A percentile compares a stretch with the other conserved stretches of the same genome.
These are phyloP conservation scores for Alauda arvensis DNA, from an alignment of 2,797 vertebrate species.

Conservation along the genomic window DNA sequence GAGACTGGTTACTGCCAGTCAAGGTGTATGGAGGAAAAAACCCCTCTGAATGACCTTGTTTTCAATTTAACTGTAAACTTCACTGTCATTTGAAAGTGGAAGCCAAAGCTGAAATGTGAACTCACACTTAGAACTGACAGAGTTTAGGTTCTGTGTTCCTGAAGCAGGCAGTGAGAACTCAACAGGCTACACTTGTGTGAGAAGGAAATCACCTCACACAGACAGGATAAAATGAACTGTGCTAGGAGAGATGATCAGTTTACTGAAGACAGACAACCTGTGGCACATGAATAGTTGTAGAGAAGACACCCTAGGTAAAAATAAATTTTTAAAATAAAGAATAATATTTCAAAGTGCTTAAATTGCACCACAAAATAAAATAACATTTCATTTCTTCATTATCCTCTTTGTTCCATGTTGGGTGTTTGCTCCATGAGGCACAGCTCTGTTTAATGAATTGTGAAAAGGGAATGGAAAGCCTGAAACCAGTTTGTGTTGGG, in stretches of 20 bases:
- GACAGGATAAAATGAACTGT: background rate
- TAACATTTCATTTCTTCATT: background rate
- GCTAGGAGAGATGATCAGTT: background rate
- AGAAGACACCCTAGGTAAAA: background rate
- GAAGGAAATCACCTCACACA: background rate
- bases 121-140: background rate
- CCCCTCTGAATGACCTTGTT: background rate
- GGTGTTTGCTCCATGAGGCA: background rate
- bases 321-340: background rate
- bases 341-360: background rate
- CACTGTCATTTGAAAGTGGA: background rate
- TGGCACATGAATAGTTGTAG: background rate
- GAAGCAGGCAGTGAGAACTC: background rate
- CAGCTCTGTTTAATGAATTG: background rate
- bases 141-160: background rate
- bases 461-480: background rate
- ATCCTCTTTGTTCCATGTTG: background rate
- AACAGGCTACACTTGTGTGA: background rate
- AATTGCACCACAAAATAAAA: background rate
- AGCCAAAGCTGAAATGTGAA: constrained; percentile 1
- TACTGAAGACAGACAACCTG: background rate
- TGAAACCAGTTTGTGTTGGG: background rate
- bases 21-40: background rate
- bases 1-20: background rate
- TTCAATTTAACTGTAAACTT: background rate